These are phyloP conservation scores for Neopipo cinnamomea DNA, from an alignment of 2,113 vertebrate genomes.

Conservation along the genomic window DNA sequence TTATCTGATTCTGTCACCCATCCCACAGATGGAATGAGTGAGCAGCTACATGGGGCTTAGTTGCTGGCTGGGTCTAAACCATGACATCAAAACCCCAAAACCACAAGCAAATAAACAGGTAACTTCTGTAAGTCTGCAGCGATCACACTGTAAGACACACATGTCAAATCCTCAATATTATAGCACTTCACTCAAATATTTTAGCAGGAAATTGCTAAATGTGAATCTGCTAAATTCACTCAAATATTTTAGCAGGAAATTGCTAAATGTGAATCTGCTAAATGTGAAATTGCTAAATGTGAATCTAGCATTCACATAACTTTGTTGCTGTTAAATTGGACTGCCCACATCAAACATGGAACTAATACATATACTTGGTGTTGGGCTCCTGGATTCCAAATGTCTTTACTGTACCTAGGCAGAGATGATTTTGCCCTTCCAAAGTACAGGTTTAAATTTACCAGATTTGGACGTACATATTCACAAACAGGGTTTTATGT, in stretches of 20 bases:
- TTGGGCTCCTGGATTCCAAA: not conserved
- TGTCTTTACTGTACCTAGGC: not conserved
- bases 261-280: no score
- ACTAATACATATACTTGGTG: not conserved
- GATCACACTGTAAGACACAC: not conserved
- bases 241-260: no score
- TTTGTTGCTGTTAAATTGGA: not conserved
- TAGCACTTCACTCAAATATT: not conserved
- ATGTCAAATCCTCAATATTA: not conserved
- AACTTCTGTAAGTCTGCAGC: not conserved
- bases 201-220: not conserved
- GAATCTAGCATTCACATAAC: not conserved
- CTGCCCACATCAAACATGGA: fast-evolving
- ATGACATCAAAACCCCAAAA: not conserved
- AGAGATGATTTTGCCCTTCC: not conserved
- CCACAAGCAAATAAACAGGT: not conserved
- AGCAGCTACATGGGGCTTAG: not conserved
- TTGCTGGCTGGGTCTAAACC: not conserved
- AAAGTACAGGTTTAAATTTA: not conserved
- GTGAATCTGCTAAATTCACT: no score
- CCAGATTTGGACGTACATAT: not conserved
- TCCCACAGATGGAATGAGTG: not conserved
- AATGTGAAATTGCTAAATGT: no score
- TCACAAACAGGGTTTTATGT: not conserved
- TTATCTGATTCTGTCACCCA: not conserved